Conservation (phyloP, 2,888 invertebrate genomes). For the Tenthredo distinguenda region DNA sequence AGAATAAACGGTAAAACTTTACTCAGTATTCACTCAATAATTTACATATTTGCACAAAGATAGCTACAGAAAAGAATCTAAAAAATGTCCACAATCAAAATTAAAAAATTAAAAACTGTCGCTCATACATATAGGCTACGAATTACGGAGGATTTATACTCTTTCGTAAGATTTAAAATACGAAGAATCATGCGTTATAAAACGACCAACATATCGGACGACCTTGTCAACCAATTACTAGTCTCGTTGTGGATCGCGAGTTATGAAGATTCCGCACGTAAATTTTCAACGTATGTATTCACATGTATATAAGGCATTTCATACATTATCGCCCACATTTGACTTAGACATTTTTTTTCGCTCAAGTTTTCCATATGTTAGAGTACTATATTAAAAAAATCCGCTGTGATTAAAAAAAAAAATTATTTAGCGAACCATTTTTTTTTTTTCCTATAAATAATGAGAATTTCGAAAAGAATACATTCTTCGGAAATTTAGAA, state of each 20-base stretch:
- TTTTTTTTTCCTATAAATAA: no score
- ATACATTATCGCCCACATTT: no score
- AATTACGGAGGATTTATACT: background rate
- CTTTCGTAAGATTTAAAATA: background rate
- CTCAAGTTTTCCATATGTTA: no score
- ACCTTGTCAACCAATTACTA: slow-evolving; percentile 26
- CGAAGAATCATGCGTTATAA: background rate
- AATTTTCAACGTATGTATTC: background rate
- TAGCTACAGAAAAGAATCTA: background rate
- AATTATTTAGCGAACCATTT: no score
- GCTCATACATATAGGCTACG: background rate
- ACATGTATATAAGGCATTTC: background rate
- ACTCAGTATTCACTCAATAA: no score
- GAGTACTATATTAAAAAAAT: no score
- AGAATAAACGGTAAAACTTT: background rate
- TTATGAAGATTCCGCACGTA: background rate
- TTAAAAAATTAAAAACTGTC: background rate
- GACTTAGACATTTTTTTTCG: no score
- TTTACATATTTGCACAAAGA: background rate
- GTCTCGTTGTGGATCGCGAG: background rate
- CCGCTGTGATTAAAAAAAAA: no score
- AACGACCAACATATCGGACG: background rate
- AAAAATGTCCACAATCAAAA: background rate
- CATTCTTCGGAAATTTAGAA: no score
- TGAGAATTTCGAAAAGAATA: no score